These are phyloP conservation scores for Stictonetta naevosa DNA, from an alignment of 2,113 vertebrate genomes.

Conservation along the genomic window DNA sequence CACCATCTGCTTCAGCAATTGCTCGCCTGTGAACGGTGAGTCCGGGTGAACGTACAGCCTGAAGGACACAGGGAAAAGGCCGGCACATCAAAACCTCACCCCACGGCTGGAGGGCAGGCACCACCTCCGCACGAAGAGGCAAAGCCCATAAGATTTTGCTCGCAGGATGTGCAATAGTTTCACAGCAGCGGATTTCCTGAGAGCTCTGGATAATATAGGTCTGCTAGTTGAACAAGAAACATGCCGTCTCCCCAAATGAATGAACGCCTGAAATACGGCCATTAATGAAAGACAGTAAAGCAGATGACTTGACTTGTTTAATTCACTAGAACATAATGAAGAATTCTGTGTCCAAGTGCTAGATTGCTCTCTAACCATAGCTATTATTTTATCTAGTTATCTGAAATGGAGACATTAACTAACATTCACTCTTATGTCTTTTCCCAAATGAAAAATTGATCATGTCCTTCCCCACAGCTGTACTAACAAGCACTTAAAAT, in stretches of 20 bases:
- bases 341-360: neutral
- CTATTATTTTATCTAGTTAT: conserved; percentile 32
- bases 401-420: conserved; percentile 35
- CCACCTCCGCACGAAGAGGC: neutral
- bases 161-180: rapidly evolving
- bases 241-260: neutral
- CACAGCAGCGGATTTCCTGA: neutral
- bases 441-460: conserved; percentile 59
- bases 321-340: neutral
- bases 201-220: neutral
- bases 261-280: neutral
- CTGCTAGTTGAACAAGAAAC: neutral
- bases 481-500: conserved; percentile 68
- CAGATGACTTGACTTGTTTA: neutral
- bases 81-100: neutral
- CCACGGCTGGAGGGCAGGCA: neutral
- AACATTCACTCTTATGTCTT: conserved; percentile 17
- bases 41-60: conserved; percentile 98
- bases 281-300: neutral
- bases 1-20: conserved; percentile 98
- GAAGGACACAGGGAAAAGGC: neutral
- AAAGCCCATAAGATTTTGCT: neutral
- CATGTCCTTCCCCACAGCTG: conserved; percentile 48
- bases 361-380: neutral
- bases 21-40: conserved; percentile 95